These are phyloP conservation scores for Phyllostomus discolor DNA, from an alignment of 2,113 vertebrate genomes.

Conservation along the genomic window DNA sequence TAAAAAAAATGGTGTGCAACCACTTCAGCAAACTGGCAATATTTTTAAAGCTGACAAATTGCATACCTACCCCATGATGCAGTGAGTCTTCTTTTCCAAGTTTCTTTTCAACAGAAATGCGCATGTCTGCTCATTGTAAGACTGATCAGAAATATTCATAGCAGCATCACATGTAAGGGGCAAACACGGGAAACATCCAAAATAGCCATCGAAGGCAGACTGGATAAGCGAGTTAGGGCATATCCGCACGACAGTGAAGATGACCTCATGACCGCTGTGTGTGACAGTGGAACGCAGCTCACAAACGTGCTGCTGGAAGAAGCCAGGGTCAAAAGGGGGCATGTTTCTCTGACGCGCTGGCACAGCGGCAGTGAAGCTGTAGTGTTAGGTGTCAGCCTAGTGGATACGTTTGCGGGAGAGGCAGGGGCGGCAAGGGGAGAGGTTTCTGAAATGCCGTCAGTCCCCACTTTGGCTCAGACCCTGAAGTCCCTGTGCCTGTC, in stretches of 20 bases:
- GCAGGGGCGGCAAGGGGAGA: fast-evolving
- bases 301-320: background rate
- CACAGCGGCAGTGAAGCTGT: background rate
- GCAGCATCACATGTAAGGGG: background rate
- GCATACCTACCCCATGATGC: background rate
- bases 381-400: background rate
- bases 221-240: background rate
- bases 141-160: background rate
- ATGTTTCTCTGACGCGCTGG: background rate
- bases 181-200: background rate
- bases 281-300: fast-evolving
- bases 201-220: background rate
- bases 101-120: background rate
- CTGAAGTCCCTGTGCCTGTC: background rate
- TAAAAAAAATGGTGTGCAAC: background rate
- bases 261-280: fast-evolving
- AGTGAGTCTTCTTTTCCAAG: background rate
- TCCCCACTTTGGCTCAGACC: background rate
- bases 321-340: background rate
- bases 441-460: background rate
- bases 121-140: background rate
- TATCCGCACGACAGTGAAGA: background rate
- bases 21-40: background rate
- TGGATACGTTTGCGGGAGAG: too few species aligned
- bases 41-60: background rate